A percentile compares a stretch with the other conserved stretches of the same genome.
Conservation (phyloP, 2,797 vertebrate species). For the Alca torda region DNA sequence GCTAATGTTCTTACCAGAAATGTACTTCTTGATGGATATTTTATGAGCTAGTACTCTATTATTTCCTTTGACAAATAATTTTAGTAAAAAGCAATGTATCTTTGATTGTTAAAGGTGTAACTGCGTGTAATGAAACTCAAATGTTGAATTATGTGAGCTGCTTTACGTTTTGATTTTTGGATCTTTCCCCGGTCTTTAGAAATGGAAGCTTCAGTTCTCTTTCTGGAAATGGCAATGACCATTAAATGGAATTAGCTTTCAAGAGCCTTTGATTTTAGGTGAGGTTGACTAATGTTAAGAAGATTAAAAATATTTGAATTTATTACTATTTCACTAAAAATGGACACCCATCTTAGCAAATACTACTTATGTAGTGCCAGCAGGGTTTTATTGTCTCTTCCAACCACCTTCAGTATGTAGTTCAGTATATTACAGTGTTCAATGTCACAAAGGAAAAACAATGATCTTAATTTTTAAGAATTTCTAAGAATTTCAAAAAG, state of each 20-base stretch:
- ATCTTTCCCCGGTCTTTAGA: not conserved
- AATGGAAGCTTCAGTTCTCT: not conserved
- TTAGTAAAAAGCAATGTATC: not conserved
- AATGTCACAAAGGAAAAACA: not conserved
- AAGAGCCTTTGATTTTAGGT: not conserved
- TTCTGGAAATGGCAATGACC: not conserved
- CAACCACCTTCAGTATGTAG: not conserved
- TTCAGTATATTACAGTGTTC: not conserved
- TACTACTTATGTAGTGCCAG: not conserved
- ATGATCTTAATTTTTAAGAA: not conserved
- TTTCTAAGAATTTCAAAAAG: not conserved
- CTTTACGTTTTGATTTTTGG: not conserved
- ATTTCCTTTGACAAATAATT: not conserved
- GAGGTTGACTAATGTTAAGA: conserved; percentile 18
- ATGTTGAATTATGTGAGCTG: not conserved
- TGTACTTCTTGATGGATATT: not conserved
- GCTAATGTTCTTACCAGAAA: not conserved
- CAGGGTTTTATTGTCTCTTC: not conserved
- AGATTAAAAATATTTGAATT: conserved; percentile 26
- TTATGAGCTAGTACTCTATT: not conserved
- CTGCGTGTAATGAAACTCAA: not conserved
- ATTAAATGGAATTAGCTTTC: not conserved
- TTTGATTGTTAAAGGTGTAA: not conserved
- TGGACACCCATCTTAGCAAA: not conserved
- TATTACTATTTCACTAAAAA: not conserved